Evolutionary conservation across 1,140 invertebrate species (phyloP), one percentile per base, ranked within the genome.

Genomic region (Triops cancriformis): DNA sequence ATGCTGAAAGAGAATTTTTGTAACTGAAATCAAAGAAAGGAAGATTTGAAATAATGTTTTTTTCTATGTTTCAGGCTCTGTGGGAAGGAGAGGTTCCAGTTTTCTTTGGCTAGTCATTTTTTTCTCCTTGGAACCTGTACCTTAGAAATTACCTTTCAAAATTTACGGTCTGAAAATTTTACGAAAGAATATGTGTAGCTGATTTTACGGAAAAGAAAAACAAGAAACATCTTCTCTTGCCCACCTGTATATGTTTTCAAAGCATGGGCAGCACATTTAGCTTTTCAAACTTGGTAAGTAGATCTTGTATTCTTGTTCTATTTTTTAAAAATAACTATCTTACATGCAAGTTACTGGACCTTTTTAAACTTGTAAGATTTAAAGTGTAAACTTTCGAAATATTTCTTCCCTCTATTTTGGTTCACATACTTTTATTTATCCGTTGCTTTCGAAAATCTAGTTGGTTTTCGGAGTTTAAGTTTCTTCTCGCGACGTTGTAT

Each of bases 211-310:
- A 37, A 37, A 37, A 7, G 31, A 37, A 37, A 37, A 37, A 37
- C 31, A 37, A 37, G 31, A 64, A 64, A 64, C 14, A 64, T 64
- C 51, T 64, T 64, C 51, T 64, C 51, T 64, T 64, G 51, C 51
- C 51, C 51, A 64, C 51, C 51, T 64, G 51, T 64, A 64, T 64
- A 64, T 64, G 51, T 64, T 64, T 64, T 64, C 51, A 64, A 64
- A 64, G 51, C 51, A 64, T 64, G 51, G 51, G 51, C 51, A 64
- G 45, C 23, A n/a, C 45, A 64, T n/a, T 64, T 64, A 64, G 51
- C 51, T 64, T 64, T n/a, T 64, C 23, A 64, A 64, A 64, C 51
- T 12, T 64, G 51, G 51, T 64, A 64, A 64, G 51, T 64, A 0
- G 5, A 1, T 64, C 18, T 64, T 5, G 18, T 6, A 64, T 64